These are phyloP conservation scores for Apocheima hispidaria DNA, from an alignment of 2,888 invertebrate genomes.

Conservation along the genomic window DNA sequence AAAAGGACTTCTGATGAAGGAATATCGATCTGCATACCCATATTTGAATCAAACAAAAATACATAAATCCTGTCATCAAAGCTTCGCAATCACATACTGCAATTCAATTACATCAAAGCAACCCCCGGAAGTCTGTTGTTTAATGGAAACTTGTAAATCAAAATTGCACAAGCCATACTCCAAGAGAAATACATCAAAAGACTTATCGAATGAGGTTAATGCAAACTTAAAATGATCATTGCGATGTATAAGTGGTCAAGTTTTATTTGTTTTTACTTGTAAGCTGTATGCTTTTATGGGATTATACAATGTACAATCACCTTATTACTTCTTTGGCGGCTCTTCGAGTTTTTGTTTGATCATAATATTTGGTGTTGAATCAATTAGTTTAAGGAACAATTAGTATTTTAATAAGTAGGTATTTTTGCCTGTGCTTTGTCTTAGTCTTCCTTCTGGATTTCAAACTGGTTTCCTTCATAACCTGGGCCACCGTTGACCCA, in stretches of 20 bases:
- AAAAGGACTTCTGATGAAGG: not conserved
- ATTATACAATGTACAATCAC: not conserved
- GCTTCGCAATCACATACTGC: conserved; percentile 11
- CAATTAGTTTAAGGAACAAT: not conserved
- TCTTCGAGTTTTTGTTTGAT: not conserved
- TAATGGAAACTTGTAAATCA: conserved; percentile 34
- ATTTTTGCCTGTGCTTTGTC: too few relatives aligned
- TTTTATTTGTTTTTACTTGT: conserved; percentile 12
- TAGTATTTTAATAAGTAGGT: not conserved
- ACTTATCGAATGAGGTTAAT: conserved; percentile 28
- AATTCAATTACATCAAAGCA: conserved; percentile 27
- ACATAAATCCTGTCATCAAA: not conserved
- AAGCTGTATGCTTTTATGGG: not conserved
- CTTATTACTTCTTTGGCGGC: not conserved
- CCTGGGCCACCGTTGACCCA: conserved; percentile 52
- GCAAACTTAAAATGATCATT: conserved; percentile 9
- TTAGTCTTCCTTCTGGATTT: not conserved
- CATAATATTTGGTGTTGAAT: not conserved
- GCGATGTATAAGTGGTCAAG: conserved; percentile 15
- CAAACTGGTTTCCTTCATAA: conserved; percentile 6
- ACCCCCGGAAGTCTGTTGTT: conserved; percentile 24
- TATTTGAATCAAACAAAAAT: not conserved
- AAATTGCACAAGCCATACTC: conserved; percentile 31
- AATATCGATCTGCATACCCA: not conserved
- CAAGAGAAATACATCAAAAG: conserved; percentile 34